Conservation (phyloP, 2,888 invertebrate genomes). For the Dasysyrphus albostriatus region DNA sequence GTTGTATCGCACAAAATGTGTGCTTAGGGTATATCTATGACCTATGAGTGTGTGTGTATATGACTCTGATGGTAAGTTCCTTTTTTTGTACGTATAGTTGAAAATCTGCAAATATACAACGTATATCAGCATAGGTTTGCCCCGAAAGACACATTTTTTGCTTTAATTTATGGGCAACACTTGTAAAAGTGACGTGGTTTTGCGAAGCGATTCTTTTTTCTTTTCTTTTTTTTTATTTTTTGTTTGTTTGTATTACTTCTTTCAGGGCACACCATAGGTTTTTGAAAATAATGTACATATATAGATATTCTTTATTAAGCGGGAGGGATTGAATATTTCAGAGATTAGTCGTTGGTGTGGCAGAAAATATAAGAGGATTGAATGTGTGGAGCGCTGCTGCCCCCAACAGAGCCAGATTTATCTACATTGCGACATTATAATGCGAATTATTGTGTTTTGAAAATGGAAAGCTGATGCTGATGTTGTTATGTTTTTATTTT, state of each 20-base stretch:
- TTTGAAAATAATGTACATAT: slow-evolving; percentile 19
- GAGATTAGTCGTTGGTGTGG: slow-evolving; percentile 55
- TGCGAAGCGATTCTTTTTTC: not conserved
- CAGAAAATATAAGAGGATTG: slow-evolving; percentile 23
- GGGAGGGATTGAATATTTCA: slow-evolving; percentile 56
- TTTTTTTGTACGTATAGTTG: not conserved
- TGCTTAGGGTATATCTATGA: slow-evolving; percentile 6
- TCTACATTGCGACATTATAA: slow-evolving; percentile 49
- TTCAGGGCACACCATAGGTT: slow-evolving; percentile 52
- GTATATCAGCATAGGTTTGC: slow-evolving; percentile 9
- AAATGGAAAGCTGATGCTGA: not conserved
- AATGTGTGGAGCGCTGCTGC: slow-evolving; percentile 10
- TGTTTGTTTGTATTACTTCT: slow-evolving; percentile 34
- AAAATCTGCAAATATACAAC: slow-evolving; percentile 45
- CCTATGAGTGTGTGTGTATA: slow-evolving; percentile 11
- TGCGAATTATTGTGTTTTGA: slow-evolving; percentile 50
- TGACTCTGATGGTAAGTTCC: not conserved
- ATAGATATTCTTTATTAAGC: slow-evolving; percentile 8
- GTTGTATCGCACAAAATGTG: slow-evolving; percentile 51
- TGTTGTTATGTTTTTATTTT: slow-evolving; percentile 12
- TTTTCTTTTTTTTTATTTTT: slow-evolving; percentile 24
- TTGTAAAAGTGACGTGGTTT: slow-evolving; percentile 67
- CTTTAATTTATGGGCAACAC: slow-evolving; percentile 70
- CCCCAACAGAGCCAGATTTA: slow-evolving; percentile 68
- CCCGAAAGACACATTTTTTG: slow-evolving; percentile 61